Evolutionary conservation across 2,888 invertebrate species (phyloP).

Genomic region (Aporophyla nigra): DNA sequence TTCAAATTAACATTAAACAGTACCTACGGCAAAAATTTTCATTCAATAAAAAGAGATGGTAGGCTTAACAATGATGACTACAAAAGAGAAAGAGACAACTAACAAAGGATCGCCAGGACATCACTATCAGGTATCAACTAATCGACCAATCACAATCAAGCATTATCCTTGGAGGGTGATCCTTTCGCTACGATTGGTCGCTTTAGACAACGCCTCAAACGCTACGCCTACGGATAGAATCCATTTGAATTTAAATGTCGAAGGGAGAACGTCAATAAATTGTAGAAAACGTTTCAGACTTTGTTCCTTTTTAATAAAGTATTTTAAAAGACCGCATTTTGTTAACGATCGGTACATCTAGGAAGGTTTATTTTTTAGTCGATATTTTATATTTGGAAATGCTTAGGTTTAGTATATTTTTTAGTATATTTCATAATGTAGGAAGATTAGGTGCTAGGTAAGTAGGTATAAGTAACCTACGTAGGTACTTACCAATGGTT

Average conservation of each 20-base stretch:
- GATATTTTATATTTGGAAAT: neutral
- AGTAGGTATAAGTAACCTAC: no score
- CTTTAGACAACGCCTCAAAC: slow-evolving; percentile 84
- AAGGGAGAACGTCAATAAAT: slow-evolving; percentile 76
- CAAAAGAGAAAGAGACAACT: slow-evolving; percentile 78
- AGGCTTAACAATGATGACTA: slow-evolving; percentile 20
- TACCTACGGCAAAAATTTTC: neutral
- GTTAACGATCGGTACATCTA: neutral
- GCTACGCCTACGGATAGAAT: slow-evolving; percentile 83
- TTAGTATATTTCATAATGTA: no score
- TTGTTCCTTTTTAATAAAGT: slow-evolving; percentile 24
- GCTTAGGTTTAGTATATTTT: neutral
- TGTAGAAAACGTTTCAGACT: slow-evolving; percentile 39
- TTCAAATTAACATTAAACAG: neutral
- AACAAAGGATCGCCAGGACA: slow-evolving; percentile 82
- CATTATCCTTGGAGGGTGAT: slow-evolving; percentile 87
- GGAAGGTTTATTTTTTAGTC: neutral
- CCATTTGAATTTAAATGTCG: slow-evolving; percentile 87
- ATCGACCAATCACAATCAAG: slow-evolving; percentile 79
- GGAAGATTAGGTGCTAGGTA: no score
- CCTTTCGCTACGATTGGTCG: slow-evolving; percentile 84
- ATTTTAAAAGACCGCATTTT: neutral
- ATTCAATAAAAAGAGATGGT: slow-evolving; percentile 31
- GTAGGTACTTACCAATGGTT: no score
- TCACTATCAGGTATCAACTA: slow-evolving; percentile 74